phyloP scores from a whole-genome alignment of 2,888 invertebrate species.

The Alitta virens region DNA sequence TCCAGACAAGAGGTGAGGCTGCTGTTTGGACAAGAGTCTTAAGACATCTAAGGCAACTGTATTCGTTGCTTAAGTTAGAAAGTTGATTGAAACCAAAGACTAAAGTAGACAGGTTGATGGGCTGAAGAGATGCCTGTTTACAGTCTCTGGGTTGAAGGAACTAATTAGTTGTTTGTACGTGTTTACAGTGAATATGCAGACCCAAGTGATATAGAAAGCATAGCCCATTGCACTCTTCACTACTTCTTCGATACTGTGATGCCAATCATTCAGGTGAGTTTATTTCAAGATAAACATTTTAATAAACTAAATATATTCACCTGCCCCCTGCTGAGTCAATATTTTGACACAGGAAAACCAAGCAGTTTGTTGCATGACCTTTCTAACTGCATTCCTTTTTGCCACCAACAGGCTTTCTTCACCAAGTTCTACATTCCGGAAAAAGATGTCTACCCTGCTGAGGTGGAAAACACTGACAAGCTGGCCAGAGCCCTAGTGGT shows the following conservation, averaged over 20 bases:
- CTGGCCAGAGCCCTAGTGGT: constrained; percentile 53
- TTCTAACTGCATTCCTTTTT: not conserved
- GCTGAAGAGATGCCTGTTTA: too few relatives aligned
- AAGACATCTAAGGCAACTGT: too few relatives aligned
- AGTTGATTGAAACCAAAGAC: too few relatives aligned
- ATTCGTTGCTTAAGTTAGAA: too few relatives aligned
- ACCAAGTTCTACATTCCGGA: constrained; percentile 54
- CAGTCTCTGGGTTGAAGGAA: too few relatives aligned
- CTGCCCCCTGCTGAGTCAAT: not conserved
- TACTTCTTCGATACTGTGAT: constrained; percentile 55
- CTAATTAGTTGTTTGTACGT: too few relatives aligned
- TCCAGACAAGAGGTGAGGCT: constrained; percentile 29
- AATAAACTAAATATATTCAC: not conserved
- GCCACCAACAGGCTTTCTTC: constrained; percentile 45
- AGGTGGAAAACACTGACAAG: constrained; percentile 54
- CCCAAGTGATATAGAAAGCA: constrained; percentile 23
- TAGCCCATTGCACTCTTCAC: constrained; percentile 50
- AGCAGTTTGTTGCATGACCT: not conserved
- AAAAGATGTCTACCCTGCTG: constrained; percentile 46
- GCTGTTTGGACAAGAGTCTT: too few relatives aligned
- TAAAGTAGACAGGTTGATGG: too few relatives aligned
- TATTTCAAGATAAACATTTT: not conserved
- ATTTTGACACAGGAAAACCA: not conserved
- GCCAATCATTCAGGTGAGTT: constrained; percentile 44
- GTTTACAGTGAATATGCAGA: constrained; percentile 27